Conservation (phyloP, 2,888 invertebrate species). For the Ormia ochracea region DNA sequence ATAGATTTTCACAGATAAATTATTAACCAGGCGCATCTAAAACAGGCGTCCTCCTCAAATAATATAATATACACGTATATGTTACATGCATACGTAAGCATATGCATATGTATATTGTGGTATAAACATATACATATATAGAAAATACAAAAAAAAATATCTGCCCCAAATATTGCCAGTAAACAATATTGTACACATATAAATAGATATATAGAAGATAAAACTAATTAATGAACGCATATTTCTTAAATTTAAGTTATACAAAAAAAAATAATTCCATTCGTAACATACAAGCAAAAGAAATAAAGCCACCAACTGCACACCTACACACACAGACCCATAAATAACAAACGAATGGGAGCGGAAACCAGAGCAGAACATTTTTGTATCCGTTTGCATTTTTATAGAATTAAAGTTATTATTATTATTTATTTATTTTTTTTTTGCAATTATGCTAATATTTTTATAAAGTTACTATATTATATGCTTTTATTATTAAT, state of each 20-base stretch:
- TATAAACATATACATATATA: too few relatives aligned
- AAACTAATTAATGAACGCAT: slow-evolving; percentile 19
- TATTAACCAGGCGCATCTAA: slow-evolving; percentile 51
- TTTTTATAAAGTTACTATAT: too few relatives aligned
- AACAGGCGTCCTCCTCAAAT: slow-evolving; percentile 54
- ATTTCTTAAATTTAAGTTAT: slow-evolving; percentile 50
- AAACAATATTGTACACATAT: slow-evolving; percentile 60
- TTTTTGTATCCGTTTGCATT: slow-evolving; percentile 11
- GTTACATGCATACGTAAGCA: not conserved
- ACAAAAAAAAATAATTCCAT: slow-evolving; percentile 44
- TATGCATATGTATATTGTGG: too few relatives aligned
- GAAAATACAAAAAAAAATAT: slow-evolving; percentile 36
- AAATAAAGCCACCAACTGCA: not conserved
- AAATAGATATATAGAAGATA: slow-evolving; percentile 37
- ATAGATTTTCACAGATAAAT: slow-evolving; percentile 7
- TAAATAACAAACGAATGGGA: not conserved
- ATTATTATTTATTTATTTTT: too few relatives aligned
- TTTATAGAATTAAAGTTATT: too few relatives aligned
- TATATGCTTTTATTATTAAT: too few relatives aligned
- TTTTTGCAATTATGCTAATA: too few relatives aligned
- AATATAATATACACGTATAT: slow-evolving; percentile 3
- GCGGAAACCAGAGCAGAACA: slow-evolving; percentile 21
- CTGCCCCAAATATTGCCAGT: slow-evolving; percentile 62
- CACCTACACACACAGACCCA: not conserved
- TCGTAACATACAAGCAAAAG: slow-evolving; percentile 28